A percentile compares a stretch with the other conserved stretches of the same genome.
Evolutionary conservation across 1,140 invertebrate species (phyloP).

Genomic region (Phortica variegata): DNA sequence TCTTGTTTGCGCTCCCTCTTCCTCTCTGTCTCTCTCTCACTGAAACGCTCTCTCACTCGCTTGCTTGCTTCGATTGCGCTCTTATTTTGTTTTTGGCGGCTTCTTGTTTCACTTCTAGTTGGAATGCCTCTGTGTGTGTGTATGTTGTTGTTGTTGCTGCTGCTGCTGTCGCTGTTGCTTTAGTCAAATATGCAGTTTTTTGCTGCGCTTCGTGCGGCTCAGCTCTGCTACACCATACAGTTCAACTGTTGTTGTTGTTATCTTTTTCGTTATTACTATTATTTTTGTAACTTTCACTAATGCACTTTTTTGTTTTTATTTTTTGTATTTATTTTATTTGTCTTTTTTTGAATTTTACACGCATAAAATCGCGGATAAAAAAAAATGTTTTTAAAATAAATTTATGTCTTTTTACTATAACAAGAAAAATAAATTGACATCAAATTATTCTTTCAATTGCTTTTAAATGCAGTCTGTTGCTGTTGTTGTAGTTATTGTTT

Average conservation of each 20-base stretch:
- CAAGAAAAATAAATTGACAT: background rate
- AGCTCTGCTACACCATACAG: too few relatives aligned
- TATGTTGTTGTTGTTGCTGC: constrained; percentile 18
- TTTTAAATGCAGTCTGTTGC: constrained; percentile 6
- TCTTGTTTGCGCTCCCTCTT: too few relatives aligned
- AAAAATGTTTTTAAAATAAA: too few relatives aligned
- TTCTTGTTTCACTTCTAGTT: constrained; percentile 3
- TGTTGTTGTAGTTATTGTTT: background rate
- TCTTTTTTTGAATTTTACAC: too few relatives aligned
- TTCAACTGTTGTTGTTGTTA: too few relatives aligned
- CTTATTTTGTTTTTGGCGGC: constrained; percentile 6
- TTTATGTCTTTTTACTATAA: too few relatives aligned
- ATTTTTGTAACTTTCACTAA: too few relatives aligned
- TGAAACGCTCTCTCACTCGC: constrained; percentile 7
- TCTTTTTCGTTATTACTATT: background rate
- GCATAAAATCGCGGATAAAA: too few relatives aligned
- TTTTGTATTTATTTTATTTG: too few relatives aligned
- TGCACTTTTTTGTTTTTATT: background rate
- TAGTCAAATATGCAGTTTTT: background rate
- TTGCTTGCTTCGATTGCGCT: background rate
- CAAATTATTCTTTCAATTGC: background rate
- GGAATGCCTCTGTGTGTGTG: constrained; percentile 17
- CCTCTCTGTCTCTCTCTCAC: too few relatives aligned
- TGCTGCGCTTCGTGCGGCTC: constrained; percentile 2
- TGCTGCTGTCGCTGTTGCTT: constrained; percentile 14